These are phyloP conservation scores for Sorex fumeus DNA, from an alignment of 2,113 vertebrate genomes.

Conservation along the genomic window DNA sequence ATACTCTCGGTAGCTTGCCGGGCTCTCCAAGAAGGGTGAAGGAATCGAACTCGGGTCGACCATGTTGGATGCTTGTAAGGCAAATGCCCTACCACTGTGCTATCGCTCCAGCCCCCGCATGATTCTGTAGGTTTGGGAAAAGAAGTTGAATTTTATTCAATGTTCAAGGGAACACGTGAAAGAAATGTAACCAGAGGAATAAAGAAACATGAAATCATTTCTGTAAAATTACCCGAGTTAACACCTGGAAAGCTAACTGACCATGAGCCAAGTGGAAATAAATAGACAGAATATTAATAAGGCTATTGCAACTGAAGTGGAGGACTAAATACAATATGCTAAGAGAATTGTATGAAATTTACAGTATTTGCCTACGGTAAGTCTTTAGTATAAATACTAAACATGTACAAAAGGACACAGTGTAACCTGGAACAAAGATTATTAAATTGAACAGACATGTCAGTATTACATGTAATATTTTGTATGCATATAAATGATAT, in stretches of 20 bases:
- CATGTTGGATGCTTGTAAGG: too few species aligned
- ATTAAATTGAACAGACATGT: neutral
- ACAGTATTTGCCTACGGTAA: neutral
- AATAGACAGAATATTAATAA: neutral
- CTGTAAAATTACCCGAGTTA: neutral
- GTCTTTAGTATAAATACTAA: neutral
- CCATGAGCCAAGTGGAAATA: neutral
- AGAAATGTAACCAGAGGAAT: neutral
- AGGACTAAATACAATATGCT: neutral
- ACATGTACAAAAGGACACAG: neutral
- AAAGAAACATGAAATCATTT: neutral
- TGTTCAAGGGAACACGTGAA: neutral
- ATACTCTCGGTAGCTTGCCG: too few species aligned
- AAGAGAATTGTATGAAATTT: neutral
- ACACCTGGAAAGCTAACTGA: neutral
- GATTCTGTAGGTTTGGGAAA: neutral
- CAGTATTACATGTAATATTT: neutral
- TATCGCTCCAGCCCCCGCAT: too few species aligned
- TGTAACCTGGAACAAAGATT: neutral
- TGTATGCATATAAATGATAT: neutral
- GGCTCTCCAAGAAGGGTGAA: too few species aligned
- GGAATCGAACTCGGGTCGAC: too few species aligned
- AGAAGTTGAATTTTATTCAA: constrained; percentile 21
- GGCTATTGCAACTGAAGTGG: too few species aligned
- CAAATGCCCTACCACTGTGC: too few species aligned